These are phyloP conservation scores for Aspidapion aeneum DNA, from an alignment of 2,888 invertebrate genomes.

Conservation along the genomic window DNA sequence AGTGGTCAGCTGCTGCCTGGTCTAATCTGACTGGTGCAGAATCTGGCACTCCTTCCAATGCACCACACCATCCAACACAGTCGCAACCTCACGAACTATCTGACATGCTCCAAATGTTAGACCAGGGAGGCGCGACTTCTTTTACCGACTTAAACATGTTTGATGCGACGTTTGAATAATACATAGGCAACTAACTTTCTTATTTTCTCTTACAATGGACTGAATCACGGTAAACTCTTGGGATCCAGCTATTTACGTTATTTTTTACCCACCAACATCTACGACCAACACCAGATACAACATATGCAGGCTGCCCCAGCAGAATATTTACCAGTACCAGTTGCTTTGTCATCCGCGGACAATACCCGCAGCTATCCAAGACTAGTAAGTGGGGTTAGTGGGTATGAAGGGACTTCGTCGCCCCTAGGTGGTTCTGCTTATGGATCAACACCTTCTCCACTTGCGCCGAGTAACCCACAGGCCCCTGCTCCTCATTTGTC, in stretches of 20 bases:
- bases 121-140: constrained; percentile 68
- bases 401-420: constrained; percentile 74
- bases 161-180: constrained; percentile 71
- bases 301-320: constrained; percentile 48
- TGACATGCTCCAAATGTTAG: constrained; percentile 91
- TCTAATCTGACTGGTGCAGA: constrained; percentile 33
- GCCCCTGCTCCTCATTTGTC: too few relatives aligned
- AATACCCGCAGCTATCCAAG: constrained; percentile 28
- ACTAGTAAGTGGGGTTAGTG: constrained; percentile 59
- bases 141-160: constrained; percentile 93
- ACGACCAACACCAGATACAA: constrained; percentile 54
- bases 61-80: constrained; percentile 58
- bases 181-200: too few relatives aligned
- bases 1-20: constrained; percentile 44
- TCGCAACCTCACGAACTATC: constrained; percentile 78
- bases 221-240: too few relatives aligned
- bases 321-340: constrained; percentile 38
- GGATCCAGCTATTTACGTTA: too few relatives aligned
- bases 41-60: constrained; percentile 50
- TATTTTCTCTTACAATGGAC: too few relatives aligned
- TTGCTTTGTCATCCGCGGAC: constrained; percentile 36
- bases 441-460: constrained; percentile 54
- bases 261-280: constrained; percentile 51
- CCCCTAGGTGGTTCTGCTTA: constrained; percentile 56
- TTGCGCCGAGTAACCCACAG: neutral